phyloP scores from a whole-genome alignment of 2,797 vertebrate genomes.

The Gymnoscopelus braueri region DNA sequence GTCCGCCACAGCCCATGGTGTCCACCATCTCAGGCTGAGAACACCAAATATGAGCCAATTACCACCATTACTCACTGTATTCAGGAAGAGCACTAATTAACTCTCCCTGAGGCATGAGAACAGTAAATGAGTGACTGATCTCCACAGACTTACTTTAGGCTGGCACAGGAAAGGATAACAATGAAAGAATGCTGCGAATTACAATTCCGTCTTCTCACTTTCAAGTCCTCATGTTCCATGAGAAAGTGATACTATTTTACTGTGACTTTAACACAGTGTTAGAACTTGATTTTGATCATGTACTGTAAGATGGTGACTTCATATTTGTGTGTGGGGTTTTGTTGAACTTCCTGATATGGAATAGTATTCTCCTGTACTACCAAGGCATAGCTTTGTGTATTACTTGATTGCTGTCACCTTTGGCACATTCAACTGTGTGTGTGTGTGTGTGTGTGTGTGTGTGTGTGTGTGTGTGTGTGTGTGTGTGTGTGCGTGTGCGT shows the following conservation, averaged over 20 bases:
- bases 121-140: constrained; percentile 61
- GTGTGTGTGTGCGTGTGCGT: constrained; percentile 27
- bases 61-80: constrained; percentile 70
- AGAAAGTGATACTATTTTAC: constrained; percentile 22
- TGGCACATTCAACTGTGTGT: not conserved
- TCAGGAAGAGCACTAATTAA: constrained; percentile 78
- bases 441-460: constrained; percentile 5
- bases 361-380: not conserved
- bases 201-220: not conserved
- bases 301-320: not conserved
- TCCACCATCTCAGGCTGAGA: constrained; percentile 60
- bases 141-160: constrained; percentile 53
- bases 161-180: constrained; percentile 57
- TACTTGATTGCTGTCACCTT: too few species aligned
- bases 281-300: constrained; percentile 8
- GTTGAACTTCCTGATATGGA: too few species aligned
- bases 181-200: constrained; percentile 49
- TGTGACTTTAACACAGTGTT: not conserved
- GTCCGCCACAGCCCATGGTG: constrained; percentile 49
- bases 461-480: constrained; percentile 8
- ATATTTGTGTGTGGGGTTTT: too few species aligned
- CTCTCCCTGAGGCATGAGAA: constrained; percentile 73
- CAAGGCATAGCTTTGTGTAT: not conserved
- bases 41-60: constrained; percentile 78
- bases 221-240: constrained; percentile 10